Evolutionary conservation across 2,797 vertebrate genomes (phyloP).

Genomic region (Sarcoramphus papa): DNA sequence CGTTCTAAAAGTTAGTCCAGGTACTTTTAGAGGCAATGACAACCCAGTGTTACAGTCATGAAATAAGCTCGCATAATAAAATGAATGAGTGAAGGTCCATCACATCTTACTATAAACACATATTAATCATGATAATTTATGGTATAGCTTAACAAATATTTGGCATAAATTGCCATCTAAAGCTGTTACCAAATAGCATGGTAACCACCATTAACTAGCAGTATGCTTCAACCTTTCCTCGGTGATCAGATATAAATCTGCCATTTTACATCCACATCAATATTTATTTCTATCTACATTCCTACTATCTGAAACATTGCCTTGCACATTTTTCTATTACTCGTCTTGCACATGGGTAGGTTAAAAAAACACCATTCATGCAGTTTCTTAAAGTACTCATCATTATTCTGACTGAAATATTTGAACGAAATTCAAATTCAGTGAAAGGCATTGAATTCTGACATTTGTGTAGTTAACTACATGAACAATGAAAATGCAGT

Average conservation of each 20-base stretch:
- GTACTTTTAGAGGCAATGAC: not conserved
- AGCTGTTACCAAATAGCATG: not conserved
- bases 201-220: not conserved
- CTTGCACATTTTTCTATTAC: not conserved
- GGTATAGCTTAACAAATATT: not conserved
- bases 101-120: not conserved
- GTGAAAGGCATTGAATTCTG: not conserved
- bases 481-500: conserved; percentile 20
- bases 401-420: conserved; percentile 10
- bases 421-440: no score
- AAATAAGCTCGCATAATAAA: not conserved
- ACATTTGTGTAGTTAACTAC: conserved; percentile 8
- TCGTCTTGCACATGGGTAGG: not conserved
- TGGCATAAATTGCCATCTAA: not conserved
- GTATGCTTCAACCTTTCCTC: not conserved
- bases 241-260: not conserved
- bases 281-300: not conserved
- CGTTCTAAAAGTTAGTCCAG: not conserved
- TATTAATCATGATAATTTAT: not conserved
- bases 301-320: not conserved
- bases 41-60: not conserved
- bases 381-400: not conserved
- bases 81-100: not conserved
- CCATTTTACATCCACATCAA: not conserved
- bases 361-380: not conserved